Evolutionary conservation across 2,888 invertebrate species (phyloP), one percentile per base, ranked within the genome.

Genomic region (Polydrusus tereticollis): DNA sequence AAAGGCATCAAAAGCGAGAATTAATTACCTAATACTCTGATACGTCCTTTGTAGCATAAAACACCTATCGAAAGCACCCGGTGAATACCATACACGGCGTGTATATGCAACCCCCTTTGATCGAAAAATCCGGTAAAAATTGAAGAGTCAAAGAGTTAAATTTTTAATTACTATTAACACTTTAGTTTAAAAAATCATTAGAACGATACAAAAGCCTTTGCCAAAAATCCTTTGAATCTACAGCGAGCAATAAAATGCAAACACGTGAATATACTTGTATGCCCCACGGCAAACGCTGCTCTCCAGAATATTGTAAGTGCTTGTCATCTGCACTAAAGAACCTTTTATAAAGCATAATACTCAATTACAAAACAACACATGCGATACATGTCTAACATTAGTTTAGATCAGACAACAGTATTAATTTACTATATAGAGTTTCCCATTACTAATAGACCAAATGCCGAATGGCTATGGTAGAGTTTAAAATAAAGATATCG

Each of bases 131-230:
- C 16, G 29, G 18, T 55, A 55, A 29, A 55, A 55, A 55, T 29
- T 29, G 1, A 0, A 26, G 29, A 29, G 29, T 55, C 52, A 29
- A 26, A 26, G 52, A 26, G 29, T 55, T 16, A 55, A 55, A 33
- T 55, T 52, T 55, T 55, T 55, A 29, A 29, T 55, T 55, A 55
- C 29, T 18, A 16, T 55, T 55, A 29, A 55, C 29, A 29, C 29
- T 18, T 55, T 26, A 50, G 50, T 50, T 50, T 10, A 43, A 58
- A 66, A 66, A 66, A 66, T 52, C 52, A 52, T 64, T 64, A 55
- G 18, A 33, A 21, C 36, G 62, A 50, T 29, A 47, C 50, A 63
- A n/a, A 36, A 41, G 36, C 55, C 23, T 50, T 52, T 52, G 29
- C 3, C 21, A 64, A 64, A 50, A 50, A 26, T 16, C 64, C 55